phyloP scores from a whole-genome alignment of 2,797 vertebrate genomes.

The Acrossocheilus wenchowensis region DNA sequence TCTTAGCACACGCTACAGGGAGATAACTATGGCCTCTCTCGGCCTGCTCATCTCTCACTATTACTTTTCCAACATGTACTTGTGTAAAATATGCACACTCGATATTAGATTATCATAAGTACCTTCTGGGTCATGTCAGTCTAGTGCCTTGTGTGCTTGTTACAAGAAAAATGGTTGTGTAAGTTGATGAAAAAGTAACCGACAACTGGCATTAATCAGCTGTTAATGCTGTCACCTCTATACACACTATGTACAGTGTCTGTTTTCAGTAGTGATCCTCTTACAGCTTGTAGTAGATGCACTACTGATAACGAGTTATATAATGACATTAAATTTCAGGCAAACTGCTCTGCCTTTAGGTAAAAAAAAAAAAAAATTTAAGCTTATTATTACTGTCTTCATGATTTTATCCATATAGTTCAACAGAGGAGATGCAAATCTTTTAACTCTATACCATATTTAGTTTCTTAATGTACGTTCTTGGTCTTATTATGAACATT shows the following conservation, averaged over 20 bases:
- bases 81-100: background rate
- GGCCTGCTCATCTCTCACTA: background rate
- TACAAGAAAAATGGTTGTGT: background rate
- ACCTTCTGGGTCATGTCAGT: constrained; percentile 12
- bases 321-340: constrained; percentile 51
- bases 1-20: background rate
- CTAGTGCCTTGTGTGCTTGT: background rate
- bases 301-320: constrained; percentile 43
- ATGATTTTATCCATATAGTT: background rate
- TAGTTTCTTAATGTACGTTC: background rate
- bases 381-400: constrained; percentile 5
- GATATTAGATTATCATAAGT: constrained; percentile 13
- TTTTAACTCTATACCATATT: background rate
- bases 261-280: constrained; percentile 45
- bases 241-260: constrained; percentile 27
- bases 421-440: background rate
- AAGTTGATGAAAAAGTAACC: background rate
- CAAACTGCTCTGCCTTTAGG: constrained; percentile 34
- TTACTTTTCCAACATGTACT: background rate
- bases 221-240: constrained; percentile 12
- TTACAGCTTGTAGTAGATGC: constrained; percentile 53
- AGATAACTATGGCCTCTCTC: constrained; percentile 13
- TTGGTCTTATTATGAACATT: background rate
- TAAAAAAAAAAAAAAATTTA: constrained; percentile 20
- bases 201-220: background rate